Evolutionary conservation across 2,113 vertebrate species (phyloP), one percentile per base, ranked within the genome.

Genomic region (Lontra canadensis): DNA sequence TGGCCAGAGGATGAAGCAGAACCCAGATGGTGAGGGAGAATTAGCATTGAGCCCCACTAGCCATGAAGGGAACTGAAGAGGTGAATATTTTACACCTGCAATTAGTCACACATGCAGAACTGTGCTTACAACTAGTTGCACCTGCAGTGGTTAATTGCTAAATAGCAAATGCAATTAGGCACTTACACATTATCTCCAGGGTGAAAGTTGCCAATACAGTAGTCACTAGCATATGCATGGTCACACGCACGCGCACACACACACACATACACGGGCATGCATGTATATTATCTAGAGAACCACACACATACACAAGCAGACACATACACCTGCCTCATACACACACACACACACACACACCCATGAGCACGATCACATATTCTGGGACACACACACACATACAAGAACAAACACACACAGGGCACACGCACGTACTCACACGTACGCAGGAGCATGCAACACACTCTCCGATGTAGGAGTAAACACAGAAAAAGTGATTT

Each of bases 81-180:
- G 97, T 86, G 67, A 95, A 71, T 89, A 85, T 85, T 98, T 97
- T 93, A 98, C 96, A 97, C 97, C 97, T 96, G 97, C 94, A 98
- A 98, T 98, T 98, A 98, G 98, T 96, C 97, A 97, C 96, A 94
- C 97, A 91, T 20, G 73, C 95, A 88, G 69, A 96, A 84, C 95
- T 81, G 93, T 95, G 95, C 91, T 97, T 95, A 97, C 96, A 97
- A 98, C 97, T 93, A 94, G 91, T 93, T 98, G 94, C 97, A 97
- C 97, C 97, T 98, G 97, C 91, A 88, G 97, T 95, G 94, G 97
- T 97, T 98, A 97, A 98, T 93, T 98, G 83, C 97, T 94, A 98
- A 92, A 96, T 42, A 97, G 93, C 95, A 98, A 97, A 98, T 73
- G 98, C 95, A 98, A 98, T 98, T 97, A 98, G 93, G 42, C 49